phyloP scores from a whole-genome alignment of 2,113 vertebrate species.

The Gorsachius goisagi region DNA sequence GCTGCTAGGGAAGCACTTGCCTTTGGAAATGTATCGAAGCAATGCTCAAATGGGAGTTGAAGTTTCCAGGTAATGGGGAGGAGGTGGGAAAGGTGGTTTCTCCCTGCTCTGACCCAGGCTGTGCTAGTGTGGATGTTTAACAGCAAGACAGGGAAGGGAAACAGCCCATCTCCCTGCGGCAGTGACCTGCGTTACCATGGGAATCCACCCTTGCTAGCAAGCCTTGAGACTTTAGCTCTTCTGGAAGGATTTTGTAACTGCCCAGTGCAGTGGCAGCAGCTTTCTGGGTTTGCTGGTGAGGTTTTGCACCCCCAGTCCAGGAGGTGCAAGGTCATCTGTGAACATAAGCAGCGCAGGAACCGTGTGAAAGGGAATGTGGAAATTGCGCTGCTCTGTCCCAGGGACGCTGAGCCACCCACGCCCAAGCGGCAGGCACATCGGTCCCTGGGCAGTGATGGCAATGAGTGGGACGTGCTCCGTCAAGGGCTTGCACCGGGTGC shows the following conservation, averaged over 20 bases:
- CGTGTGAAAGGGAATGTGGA: fast-evolving
- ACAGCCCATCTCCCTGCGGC: fast-evolving
- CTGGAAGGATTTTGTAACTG: not conserved
- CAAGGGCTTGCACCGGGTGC: fast-evolving
- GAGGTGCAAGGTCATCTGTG: not conserved
- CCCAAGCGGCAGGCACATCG: fast-evolving
- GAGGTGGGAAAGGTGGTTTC: not conserved
- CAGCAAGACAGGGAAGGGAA: not conserved
- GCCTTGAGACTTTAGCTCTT: not conserved
- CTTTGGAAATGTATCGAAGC: too few relatives aligned
- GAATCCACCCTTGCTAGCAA: not conserved
- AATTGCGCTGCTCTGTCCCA: not conserved
- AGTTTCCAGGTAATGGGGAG: not conserved
- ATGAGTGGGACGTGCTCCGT: fast-evolving
- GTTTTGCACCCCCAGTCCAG: not conserved
- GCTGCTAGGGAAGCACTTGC: not conserved
- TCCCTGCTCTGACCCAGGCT: not conserved
- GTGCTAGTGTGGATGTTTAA: not conserved
- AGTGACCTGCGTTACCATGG: fast-evolving
- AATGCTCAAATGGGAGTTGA: not conserved
- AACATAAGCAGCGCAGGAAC: fast-evolving
- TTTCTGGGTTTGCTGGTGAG: not conserved
- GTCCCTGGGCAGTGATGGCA: not conserved
- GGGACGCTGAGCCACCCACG: fast-evolving
- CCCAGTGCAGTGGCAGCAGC: not conserved